A percentile compares a stretch with the other conserved stretches of the same genome.
Conservation (phyloP, 1,140 invertebrate genomes). For the Drosophila auraria region DNA sequence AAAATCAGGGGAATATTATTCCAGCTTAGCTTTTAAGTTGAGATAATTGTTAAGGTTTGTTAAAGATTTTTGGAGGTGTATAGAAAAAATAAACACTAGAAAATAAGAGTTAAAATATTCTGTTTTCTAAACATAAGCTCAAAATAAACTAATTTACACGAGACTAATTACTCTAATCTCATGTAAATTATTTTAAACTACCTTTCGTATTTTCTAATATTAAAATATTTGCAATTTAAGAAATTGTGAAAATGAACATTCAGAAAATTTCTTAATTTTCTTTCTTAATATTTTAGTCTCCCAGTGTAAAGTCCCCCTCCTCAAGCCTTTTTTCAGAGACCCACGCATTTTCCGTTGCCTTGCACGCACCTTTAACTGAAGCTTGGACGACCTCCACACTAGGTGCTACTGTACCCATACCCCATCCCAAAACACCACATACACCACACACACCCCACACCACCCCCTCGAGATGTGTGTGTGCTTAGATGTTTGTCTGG, state of each 20-base stretch:
- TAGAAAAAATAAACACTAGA: too few relatives aligned
- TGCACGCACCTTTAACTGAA: constrained; percentile 64
- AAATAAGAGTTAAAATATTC: too few relatives aligned
- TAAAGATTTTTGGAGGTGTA: too few relatives aligned
- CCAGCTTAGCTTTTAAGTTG: neutral
- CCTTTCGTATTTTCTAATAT: too few relatives aligned
- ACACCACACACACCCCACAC: neutral
- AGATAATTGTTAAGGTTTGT: neutral
- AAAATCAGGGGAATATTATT: neutral
- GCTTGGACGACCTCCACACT: constrained; percentile 60
- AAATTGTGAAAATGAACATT: too few relatives aligned
- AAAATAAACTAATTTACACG: too few relatives aligned
- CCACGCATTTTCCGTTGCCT: constrained; percentile 55
- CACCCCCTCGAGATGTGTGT: constrained; percentile 39
- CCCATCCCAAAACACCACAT: neutral
- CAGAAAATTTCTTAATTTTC: neutral
- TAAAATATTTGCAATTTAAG: neutral
- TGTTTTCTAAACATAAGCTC: neutral
- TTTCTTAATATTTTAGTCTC: neutral
- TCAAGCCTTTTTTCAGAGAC: constrained; percentile 10
- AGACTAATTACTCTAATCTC: too few relatives aligned
- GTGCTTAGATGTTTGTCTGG: constrained; percentile 74
- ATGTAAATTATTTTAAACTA: too few relatives aligned
- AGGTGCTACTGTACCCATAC: constrained; percentile 44
- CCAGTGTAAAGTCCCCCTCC: constrained; percentile 9